Base-by-base conservation (phyloP, 2,797 vertebrate genomes). In the Sebastes iracundus region DNA sequence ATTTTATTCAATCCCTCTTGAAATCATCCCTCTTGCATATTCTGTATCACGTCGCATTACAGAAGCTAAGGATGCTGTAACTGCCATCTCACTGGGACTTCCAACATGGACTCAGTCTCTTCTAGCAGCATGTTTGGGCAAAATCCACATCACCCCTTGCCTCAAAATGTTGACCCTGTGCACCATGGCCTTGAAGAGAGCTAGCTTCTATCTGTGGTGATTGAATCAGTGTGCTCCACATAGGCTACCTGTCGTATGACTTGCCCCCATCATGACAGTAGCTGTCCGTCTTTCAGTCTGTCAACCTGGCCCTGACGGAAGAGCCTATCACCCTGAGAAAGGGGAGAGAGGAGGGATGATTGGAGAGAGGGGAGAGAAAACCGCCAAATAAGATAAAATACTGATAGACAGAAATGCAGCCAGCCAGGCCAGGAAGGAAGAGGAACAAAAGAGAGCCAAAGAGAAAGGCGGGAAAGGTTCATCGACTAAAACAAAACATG, bases 331-430 rank as follows among this genome's bases (percentile, higher is more conserved):
- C 35, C 35, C 62, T 28, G 75, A 83, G 66, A 64, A 23, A 75
- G 67, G 67, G 16, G 33, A 68, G 60, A 49, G 74, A 52, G 53
- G 69, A 61, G 30, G 52, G 79, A 63, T 65, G 25, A 75, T 52
- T 46, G 49, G 64, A 73, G 55, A 67, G 38, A 35, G 27, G 75
- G 30, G 60, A 25, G 35, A 63, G 52, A 70, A 77, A 76, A 72
- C 13, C 2, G 23, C 79, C 74, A 62, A 23, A 72, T 86, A 59
- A 83, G 84, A 89, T 84, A 64, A 82, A 90, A 90, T 81, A 77
- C 77, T 75, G 77, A 87, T 81, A 65, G 84, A 84, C 63, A 68
- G 63, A 80, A 78, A 75, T 61, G 46, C 59, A 68, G 67, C 70
- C 64, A 81, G 79, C 46, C 63, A 42, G 32, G 56, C 69, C 62